Evolutionary conservation across 1,140 invertebrate species (phyloP), one percentile per base, ranked within the genome.

Genomic region (Ephestia elutella): DNA sequence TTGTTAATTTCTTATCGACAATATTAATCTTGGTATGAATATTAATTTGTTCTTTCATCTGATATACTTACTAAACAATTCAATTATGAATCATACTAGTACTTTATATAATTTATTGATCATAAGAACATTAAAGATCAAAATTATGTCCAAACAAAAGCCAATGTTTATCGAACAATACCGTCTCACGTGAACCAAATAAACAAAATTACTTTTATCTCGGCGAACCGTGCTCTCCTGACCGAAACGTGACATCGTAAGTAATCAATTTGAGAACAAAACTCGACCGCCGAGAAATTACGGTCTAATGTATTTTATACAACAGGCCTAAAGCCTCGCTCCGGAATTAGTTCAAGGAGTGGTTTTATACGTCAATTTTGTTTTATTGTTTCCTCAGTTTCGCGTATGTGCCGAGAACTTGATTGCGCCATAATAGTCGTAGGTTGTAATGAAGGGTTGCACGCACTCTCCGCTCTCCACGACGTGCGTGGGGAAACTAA

Each of bases 401-500:
- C 71, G 72, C 72, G 78, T 86, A 83, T 86, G 76, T 83, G 81
- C 74, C 66, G 75, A 82, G 78, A 68, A 71, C 66, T 80, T 85
- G 80, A 87, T 86, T 85, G 78, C 80, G 67, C 80, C 72, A 76
- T 87, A 87, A 86, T 83, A 73, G 75, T 68, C 74, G 70, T 71
- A 74, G 65, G 68, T 75, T 66, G 62, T 78, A 80, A 78, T 85
- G 76, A 83, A 81, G 82, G 80, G 82, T 83, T 80, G 78, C 73
- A 86, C 75, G 78, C 80, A 81, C 72, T 49, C 65, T 49, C 65
- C 62, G 62, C 66, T 65, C 68, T 60, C 62, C 68, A 60, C 65
- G 68, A 65, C 69, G 74, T 76, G 75, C 74, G 75, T 78, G 65
- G 76, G 78, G 78, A 77, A 78, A 81, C 75, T 81, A 72, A 80